Percentiles rank a stretch among this genome's conserved stretches.
Evolutionary conservation across 2,888 invertebrate genomes (phyloP).

Genomic region (Labia minor): DNA sequence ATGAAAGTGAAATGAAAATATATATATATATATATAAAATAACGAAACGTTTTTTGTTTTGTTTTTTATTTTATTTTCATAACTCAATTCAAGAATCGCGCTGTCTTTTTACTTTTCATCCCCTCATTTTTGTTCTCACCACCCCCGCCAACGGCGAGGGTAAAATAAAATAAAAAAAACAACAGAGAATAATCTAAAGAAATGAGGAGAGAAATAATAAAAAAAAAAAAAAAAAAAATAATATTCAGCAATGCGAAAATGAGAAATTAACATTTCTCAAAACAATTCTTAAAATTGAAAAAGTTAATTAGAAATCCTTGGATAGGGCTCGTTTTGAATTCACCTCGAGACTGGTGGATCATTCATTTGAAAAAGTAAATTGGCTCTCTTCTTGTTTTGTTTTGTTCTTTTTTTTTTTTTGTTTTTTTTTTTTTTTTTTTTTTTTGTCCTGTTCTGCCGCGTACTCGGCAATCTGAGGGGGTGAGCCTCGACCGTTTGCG

Average conservation of each 20-base stretch:
- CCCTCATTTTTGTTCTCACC: neutral
- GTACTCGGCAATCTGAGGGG: too few relatives aligned
- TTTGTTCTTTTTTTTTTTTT: neutral
- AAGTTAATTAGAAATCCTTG: slow-evolving; percentile 3
- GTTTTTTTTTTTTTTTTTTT: too few relatives aligned
- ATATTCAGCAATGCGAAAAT: neutral
- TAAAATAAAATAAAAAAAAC: neutral
- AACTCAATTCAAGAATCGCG: neutral
- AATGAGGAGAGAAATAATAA: too few relatives aligned
- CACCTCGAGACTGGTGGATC: neutral
- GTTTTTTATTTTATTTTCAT: too few relatives aligned
- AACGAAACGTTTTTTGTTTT: too few relatives aligned
- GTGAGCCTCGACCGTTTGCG: too few relatives aligned
- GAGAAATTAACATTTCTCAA: slow-evolving; percentile 4
- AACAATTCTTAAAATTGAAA: slow-evolving; percentile 13
- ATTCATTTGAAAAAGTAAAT: neutral
- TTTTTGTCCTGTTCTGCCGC: too few relatives aligned
- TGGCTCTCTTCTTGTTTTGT: neutral
- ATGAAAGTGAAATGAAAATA: neutral
- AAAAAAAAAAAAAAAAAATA: too few relatives aligned
- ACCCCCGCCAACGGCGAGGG: neutral
- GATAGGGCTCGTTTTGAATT: neutral
- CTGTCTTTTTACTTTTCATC: neutral
- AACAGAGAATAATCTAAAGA: too few relatives aligned
- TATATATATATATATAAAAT: too few relatives aligned